Evolutionary conservation across 2,113 vertebrate genomes (phyloP).

Genomic region (Tapirus terrestris): DNA sequence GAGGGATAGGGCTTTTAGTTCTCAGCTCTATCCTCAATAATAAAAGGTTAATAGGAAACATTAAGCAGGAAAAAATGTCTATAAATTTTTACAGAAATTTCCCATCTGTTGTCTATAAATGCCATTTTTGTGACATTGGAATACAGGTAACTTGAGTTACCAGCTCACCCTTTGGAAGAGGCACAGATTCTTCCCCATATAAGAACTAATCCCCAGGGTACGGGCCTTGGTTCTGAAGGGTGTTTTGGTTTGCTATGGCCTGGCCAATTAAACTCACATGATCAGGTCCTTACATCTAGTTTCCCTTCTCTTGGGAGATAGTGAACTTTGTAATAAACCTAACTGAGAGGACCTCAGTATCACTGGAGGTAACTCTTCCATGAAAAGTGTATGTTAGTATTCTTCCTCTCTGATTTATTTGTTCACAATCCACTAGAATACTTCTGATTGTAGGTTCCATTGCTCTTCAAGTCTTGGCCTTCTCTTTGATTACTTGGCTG

Average conservation of each 20-base stretch:
- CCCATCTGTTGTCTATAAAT: not conserved
- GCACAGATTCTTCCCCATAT: not conserved
- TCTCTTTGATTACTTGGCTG: constrained; percentile 24
- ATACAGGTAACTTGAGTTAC: not conserved
- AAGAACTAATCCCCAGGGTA: not conserved
- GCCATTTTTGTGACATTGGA: not conserved
- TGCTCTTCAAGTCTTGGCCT: not conserved
- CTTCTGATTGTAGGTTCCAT: constrained; percentile 61
- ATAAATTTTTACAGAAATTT: not conserved
- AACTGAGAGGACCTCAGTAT: not conserved
- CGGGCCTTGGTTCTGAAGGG: not conserved
- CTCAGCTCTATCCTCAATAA: not conserved
- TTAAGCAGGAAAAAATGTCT: not conserved
- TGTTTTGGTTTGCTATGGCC: not conserved
- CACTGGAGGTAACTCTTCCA: not conserved
- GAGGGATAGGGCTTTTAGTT: not conserved
- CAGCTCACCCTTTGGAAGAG: not conserved
- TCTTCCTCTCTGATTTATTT: constrained; percentile 47
- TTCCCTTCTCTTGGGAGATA: not conserved
- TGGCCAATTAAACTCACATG: not conserved
- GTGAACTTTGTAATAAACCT: constrained; percentile 3
- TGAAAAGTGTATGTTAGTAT: not conserved
- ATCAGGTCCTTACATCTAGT: not conserved
- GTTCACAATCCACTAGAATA: constrained; percentile 75
- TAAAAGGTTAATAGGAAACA: constrained; percentile 24